Base-by-base conservation (phyloP, 2,888 invertebrate genomes). In the Heliconius ismenius region DNA sequence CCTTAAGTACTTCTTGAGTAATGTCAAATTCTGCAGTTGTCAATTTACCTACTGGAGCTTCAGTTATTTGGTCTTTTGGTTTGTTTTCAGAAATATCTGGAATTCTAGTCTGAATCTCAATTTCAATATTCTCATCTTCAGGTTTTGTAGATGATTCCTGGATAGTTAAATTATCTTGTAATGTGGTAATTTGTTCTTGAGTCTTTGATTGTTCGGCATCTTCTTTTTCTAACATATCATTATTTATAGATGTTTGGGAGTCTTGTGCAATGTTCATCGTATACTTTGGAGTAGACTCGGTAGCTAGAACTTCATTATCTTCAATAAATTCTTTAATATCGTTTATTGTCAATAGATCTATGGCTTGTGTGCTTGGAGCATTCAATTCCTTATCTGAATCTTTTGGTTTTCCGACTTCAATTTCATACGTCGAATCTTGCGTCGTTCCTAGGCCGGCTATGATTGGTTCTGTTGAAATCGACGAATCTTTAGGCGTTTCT, bases 351-450 rank as follows among this genome's bases (percentile, higher is more conserved):
- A 26, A 21, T 72, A 54, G 15, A 64, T 70, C 63, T 49, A 64
- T 21, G 9, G 26, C 21, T 54, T 54, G 36, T 18, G 24, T 28
- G 32, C 28, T 63, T 21, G 58, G n/a, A 60, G 39, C 18, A 58
- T 76, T 18, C 1, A 21, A 58, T 24, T 73, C 76, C n/a, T 76
- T 76, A 43, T 65, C 64, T 60, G 65, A 28, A 26, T 63, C 28
- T 26, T 60, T n/a, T 39, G 73, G 58, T 58, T 76, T 64, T 15
- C 64, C 58, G 26, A 28, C 11, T 65, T 76, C 65, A 58, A n/a
- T 58, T 13, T 76, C 67, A 36, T 65, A 18, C n/a, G 67, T 49
- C 7, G n/a, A n/a, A 32, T 70, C 70, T 32, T 58, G 32, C 21
- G 32, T 62, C 36, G 49, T 32, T 64, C 64, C 26, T 54, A 43